Conservation (phyloP, 2,888 invertebrate species). For the Linyphia triangularis region DNA sequence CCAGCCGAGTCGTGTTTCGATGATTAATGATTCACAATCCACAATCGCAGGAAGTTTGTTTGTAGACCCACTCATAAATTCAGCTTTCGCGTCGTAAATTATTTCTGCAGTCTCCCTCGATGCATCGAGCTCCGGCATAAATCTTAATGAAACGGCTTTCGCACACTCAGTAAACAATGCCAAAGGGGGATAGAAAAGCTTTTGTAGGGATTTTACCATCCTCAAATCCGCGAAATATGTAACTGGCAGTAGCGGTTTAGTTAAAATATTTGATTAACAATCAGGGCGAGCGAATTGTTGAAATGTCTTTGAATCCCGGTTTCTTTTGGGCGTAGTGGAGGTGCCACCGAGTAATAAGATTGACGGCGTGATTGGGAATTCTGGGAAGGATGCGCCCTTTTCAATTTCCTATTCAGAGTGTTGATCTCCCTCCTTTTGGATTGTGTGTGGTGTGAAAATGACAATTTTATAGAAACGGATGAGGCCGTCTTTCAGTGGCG, state of each 20-base stretch:
- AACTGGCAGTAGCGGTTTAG: conserved; percentile 3
- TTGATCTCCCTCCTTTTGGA: too few relatives aligned
- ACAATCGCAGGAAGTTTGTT: conserved; percentile 7
- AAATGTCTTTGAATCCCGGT: neutral
- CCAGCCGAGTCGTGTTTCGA: neutral
- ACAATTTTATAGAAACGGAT: too few relatives aligned
- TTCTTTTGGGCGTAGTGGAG: neutral
- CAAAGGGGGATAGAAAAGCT: neutral
- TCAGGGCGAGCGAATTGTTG: neutral
- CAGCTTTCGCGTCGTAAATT: conserved; percentile 15
- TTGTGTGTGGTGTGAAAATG: too few relatives aligned
- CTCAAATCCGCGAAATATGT: conserved; percentile 13
- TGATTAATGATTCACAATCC: conserved; percentile 52
- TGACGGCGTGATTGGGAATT: neutral
- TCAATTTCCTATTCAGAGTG: neutral
- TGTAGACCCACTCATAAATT: conserved; percentile 18
- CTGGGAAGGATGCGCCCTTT: neutral
- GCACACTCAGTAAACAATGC: conserved; percentile 31
- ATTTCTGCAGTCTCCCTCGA: conserved; percentile 34
- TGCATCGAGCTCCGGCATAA: conserved; percentile 38
- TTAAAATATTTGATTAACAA: conserved; percentile 54
- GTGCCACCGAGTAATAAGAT: neutral
- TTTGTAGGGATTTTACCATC: conserved; percentile 4
- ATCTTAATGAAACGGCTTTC: conserved; percentile 46
- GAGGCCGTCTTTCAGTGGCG: too few relatives aligned